Base-by-base conservation (phyloP, 2,797 vertebrate genomes). In the Clarias fuscus region DNA sequence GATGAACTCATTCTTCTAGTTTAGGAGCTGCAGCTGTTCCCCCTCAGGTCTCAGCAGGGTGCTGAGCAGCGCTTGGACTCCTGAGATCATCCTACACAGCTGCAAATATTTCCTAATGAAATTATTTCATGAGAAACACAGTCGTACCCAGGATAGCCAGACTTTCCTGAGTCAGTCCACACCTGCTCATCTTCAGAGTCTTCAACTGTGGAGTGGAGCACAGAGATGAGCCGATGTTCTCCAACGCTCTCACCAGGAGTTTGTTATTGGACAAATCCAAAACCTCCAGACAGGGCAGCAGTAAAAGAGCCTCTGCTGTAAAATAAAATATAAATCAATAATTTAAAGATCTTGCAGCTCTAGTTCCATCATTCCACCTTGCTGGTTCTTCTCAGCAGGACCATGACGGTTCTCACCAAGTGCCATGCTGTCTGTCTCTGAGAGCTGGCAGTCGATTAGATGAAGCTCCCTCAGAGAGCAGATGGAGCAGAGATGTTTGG, bases 241-340 rank as follows among this genome's bases (percentile, higher is more conserved):
- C 85, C 37, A 89, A 30, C 20, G 43, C 89, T 2, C 70, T 89
- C 4, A 67, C n/a, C 48, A 43, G 53, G 18, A 88, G 84, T 37
- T 84, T 97, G 93, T 98, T 98, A 88, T 95, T 94, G 0, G 97
- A 98, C 85, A 96, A 87, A 89, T 96, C 94, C 91, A 98, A 85
- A 79, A 93, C 93, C 78, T 93, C 93, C 85, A 98, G 56, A 3
- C 93, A 91, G 0, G 93, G 73, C 88, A 97, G 92, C 82, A 91
- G 77, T 77, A 90, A 91, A 59, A 98, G 94, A 24, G 94, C 91
- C 81, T 83, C 61, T 64, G 94, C 97, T 98, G 70, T n/a, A 17
- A 43, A 76, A 79, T 27, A 72, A 33, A 17, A 43, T 67, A 79
- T 27, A 67, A 33, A 27, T 30, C 4, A 62, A 43, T 77, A 20